These are phyloP conservation scores for Cyrtorhinus lividipennis DNA, from an alignment of 1,140 invertebrate species.

Conservation along the genomic window DNA sequence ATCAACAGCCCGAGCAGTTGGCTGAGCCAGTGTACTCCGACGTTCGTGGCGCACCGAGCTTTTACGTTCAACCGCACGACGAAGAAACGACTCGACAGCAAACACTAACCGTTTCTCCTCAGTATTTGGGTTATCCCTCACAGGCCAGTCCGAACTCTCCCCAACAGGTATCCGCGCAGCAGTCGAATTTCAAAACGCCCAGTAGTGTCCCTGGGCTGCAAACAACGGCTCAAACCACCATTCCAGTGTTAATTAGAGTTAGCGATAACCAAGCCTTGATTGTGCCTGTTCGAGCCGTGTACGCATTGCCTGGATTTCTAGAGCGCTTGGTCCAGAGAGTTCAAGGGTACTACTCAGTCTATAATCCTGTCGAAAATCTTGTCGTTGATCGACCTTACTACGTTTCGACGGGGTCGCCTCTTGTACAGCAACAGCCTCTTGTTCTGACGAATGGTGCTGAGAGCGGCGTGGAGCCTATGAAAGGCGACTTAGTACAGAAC, in stretches of 20 bases:
- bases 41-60: not conserved
- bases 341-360: conserved; percentile 27
- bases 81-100: not conserved
- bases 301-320: conserved; percentile 24
- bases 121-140: not conserved
- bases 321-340: conserved; percentile 27
- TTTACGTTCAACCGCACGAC: not conserved
- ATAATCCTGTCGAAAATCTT: conserved; percentile 24
- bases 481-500: not conserved
- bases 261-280: conserved; percentile 14
- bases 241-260: conserved; percentile 7
- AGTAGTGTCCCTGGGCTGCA: not conserved
- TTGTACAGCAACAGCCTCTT: not conserved
- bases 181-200: not conserved
- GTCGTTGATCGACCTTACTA: conserved; percentile 15
- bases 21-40: not conserved
- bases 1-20: not conserved
- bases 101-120: not conserved
- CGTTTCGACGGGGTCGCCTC: not conserved
- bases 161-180: not conserved
- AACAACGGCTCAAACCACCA: conserved; percentile 8
- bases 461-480: not conserved
- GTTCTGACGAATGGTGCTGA: not conserved
- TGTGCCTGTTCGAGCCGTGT: conserved; percentile 20
- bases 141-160: not conserved